Conservation (phyloP, 2,113 vertebrate genomes). For the Lynx canadensis region DNA sequence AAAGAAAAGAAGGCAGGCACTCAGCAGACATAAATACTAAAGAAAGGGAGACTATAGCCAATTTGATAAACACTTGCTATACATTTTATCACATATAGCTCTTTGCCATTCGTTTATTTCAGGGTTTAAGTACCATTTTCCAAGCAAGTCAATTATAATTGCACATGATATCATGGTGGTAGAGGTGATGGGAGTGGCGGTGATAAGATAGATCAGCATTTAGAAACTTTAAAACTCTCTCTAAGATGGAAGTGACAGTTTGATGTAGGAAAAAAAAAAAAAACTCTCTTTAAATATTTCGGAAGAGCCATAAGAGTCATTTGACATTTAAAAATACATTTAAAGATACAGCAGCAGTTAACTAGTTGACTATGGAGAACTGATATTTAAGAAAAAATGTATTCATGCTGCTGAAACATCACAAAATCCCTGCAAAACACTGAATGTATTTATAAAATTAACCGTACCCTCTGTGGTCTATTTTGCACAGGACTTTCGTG, state of each 20-base stretch:
- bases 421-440: constrained; percentile 66
- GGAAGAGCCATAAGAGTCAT: constrained; percentile 25
- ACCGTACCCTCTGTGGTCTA: background rate
- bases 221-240: constrained; percentile 37
- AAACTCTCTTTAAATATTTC: constrained; percentile 54
- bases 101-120: constrained; percentile 73
- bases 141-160: constrained; percentile 68
- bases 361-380: constrained; percentile 66
- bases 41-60: constrained; percentile 61
- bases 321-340: constrained; percentile 69
- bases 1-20: background rate
- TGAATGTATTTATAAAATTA: constrained; percentile 58
- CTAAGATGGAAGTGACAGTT: background rate
- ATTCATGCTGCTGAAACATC: constrained; percentile 52
- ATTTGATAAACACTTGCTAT: constrained; percentile 65
- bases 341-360: background rate
- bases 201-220: background rate
- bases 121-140: constrained; percentile 71
- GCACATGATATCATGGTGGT: background rate
- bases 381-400: constrained; percentile 66
- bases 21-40: constrained; percentile 50
- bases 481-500: background rate
- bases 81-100: constrained; percentile 72
- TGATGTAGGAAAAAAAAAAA: constrained; percentile 3
- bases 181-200: background rate